Evolutionary conservation across 2,888 invertebrate species (phyloP), one percentile per base, ranked within the genome.

Genomic region (Dasysyrphus tricinctus): DNA sequence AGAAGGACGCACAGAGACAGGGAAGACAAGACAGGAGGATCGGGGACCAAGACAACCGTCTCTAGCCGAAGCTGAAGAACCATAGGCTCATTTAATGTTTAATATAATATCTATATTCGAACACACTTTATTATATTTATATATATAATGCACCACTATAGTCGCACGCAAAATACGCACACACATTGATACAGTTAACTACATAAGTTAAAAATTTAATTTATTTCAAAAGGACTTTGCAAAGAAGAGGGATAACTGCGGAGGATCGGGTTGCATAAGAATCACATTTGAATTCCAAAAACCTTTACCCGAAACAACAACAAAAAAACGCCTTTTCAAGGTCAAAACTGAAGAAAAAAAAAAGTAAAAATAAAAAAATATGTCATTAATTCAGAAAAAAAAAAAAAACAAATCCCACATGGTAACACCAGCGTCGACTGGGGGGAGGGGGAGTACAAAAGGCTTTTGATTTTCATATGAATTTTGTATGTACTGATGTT

Each of bases 1-100:
- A 90, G 93, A 91, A 88, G 93, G 90, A 84, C 91, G 47, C 90
- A 90, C 51, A 88, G 89, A 70, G 90, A 90, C 19, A 88, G 89
- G 87, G 89, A 89, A 32, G 89, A 88, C 12, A 85, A 80, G 34
- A 3, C 67, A 49, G 79, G 74, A 49, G 79, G 74, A 79, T 74
- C 80, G 39, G 32, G 32, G 29, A 44, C 84, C 29, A 80, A 78
- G 67, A 47, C 80, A 19, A 14, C 78, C 57, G 54, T 57, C 32
- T 79, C 88, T 34, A 79, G 65, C 9, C 76, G 85, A 72, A 85
- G 80, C 78, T 85, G 86, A 86, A 82, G 59, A 77, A 34, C 81
- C 81, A 72, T 57, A 80, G 70, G 51, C 63, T 78, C 70, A 80
- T 78, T 77, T 77, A 78, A 81, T 39, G 34, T 56, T 70, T 49